These are phyloP conservation scores for Cyclura pinguis DNA, from an alignment of 2,797 vertebrate genomes.

Conservation along the genomic window DNA sequence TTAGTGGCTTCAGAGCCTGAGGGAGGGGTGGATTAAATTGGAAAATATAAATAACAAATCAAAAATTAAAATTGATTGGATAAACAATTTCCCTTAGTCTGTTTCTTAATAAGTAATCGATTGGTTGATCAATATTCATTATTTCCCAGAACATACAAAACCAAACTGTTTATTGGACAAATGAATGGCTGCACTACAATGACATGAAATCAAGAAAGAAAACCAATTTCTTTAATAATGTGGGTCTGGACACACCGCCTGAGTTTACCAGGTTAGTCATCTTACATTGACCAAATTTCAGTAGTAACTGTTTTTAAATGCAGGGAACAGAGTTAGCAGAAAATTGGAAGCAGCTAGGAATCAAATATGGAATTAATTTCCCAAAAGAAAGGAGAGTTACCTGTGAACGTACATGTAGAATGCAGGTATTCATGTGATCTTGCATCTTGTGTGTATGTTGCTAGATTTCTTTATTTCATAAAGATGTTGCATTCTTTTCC, in stretches of 20 bases:
- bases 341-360: constrained; percentile 66
- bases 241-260: constrained; percentile 76
- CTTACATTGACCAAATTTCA: constrained; percentile 69
- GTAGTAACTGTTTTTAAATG: constrained; percentile 63
- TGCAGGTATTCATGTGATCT: constrained; percentile 13
- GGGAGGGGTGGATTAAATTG: constrained; percentile 81
- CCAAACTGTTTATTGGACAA: constrained; percentile 87
- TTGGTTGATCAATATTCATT: constrained; percentile 89
- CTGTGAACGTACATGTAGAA: background rate
- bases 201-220: constrained; percentile 85
- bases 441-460: background rate
- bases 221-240: constrained; percentile 84
- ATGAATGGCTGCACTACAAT: constrained; percentile 82
- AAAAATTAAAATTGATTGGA: constrained; percentile 88
- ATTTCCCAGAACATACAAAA: constrained; percentile 85
- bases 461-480: constrained; percentile 53
- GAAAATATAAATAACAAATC: constrained; percentile 89
- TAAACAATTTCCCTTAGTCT: constrained; percentile 88
- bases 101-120: constrained; percentile 88
- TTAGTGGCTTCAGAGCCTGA: constrained; percentile 69
- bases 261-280: constrained; percentile 75
- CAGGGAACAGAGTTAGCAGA: constrained; percentile 69
- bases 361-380: constrained; percentile 66
- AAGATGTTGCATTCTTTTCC: constrained; percentile 44
- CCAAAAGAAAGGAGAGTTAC: constrained; percentile 29